Evolutionary conservation across 2,113 vertebrate genomes (phyloP), one percentile per base, ranked within the genome.

Genomic region (Oophaga pumilio): DNA sequence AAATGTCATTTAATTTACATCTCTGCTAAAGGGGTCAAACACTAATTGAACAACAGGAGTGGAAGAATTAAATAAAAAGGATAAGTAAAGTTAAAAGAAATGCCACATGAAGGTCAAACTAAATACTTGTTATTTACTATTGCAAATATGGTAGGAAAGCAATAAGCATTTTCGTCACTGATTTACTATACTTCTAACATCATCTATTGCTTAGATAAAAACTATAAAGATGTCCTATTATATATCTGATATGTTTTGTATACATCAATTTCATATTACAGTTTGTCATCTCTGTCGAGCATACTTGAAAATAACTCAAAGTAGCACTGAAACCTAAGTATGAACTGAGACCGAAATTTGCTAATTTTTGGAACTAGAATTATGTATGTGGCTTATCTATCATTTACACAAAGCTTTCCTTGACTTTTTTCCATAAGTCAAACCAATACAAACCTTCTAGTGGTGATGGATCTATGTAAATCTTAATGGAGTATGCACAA

Each of bases 1-100:
- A 99, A 99, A 99, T 99, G 97, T 97, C 98, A 99, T 98, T 99
- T 99, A 98, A 99, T 98, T 99, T 98, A 97, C 97, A 98, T 97
- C 96, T 97, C 97, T 94, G 96, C 97, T 98, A 98, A 98, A 97
- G 97, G 96, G 98, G 98, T 98, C 98, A 98, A 98, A 96, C 95
- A 96, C 95, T 99, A 98, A 99, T 97, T 98, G 97, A 99, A 98
- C 98, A 98, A 99, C 97, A 98, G 96, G 96, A 97, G 97, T 98
- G 96, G 97, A 97, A 98, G 96, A 95, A 96, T 96, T 96, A 97
- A 97, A 98, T 97, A 98, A 98, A 98, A 97, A 96, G 93, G 95
- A 97, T 95, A 97, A 96, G 95, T 97, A 97, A 98, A 97, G 96
- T 97, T 98, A 96, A 97, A 97, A 88, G 80, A 88, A 88, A 97